Evolutionary conservation across 2,113 vertebrate genomes (phyloP).

Genomic region (Myiagra hebetior): DNA sequence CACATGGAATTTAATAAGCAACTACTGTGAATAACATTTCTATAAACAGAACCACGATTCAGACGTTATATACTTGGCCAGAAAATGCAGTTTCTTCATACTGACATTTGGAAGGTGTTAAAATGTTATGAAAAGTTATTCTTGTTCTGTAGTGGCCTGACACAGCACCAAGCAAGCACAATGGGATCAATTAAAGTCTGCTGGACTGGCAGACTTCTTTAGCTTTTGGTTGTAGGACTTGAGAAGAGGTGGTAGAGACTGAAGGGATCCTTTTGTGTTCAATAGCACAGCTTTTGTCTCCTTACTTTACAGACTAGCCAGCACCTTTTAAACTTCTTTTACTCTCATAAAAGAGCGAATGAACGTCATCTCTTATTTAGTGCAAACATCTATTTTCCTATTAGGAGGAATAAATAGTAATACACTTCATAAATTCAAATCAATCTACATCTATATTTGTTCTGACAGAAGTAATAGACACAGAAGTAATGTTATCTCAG

Average conservation of each 20-base stretch:
- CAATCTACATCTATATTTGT: neutral
- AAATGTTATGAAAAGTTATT: neutral
- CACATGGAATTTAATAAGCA: neutral
- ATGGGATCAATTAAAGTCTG: neutral
- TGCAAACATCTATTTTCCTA: neutral
- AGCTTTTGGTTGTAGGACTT: neutral
- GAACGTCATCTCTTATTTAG: neutral
- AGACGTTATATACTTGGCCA: neutral
- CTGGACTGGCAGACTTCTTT: neutral
- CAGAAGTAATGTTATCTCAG: neutral
- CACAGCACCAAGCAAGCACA: neutral
- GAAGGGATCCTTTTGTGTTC: neutral
- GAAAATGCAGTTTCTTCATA: neutral
- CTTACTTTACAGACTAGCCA: neutral
- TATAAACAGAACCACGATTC: neutral
- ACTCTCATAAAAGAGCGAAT: neutral
- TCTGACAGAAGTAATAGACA: neutral
- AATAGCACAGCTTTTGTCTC: neutral
- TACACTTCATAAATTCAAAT: neutral
- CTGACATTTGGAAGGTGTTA: neutral
- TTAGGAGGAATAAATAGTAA: neutral
- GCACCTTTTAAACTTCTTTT: neutral
- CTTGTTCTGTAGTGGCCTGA: neutral
- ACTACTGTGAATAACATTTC: neutral
- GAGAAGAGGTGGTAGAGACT: neutral